Evolutionary conservation across 2,113 vertebrate species (phyloP).

Genomic region (Caretta caretta): DNA sequence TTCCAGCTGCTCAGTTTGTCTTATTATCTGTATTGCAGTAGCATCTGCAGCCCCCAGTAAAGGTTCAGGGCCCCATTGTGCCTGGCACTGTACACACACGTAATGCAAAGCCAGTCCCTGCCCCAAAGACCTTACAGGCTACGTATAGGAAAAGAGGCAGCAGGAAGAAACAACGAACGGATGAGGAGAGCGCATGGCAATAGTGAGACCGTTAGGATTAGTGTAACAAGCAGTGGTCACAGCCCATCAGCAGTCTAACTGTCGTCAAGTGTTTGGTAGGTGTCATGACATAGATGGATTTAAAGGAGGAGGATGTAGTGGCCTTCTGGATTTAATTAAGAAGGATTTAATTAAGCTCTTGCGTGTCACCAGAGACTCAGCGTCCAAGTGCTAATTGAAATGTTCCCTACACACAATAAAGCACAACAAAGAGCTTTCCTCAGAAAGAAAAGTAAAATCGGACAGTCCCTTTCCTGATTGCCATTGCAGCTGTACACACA

Average conservation of each 20-base stretch:
- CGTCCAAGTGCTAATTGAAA: neutral
- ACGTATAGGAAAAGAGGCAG: neutral
- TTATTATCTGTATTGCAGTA: neutral
- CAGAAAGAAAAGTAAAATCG: neutral
- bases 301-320: neutral
- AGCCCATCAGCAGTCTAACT: neutral
- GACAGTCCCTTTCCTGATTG: neutral
- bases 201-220: fast-evolving
- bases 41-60: fast-evolving
- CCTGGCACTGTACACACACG: fast-evolving
- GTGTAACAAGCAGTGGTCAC: neutral
- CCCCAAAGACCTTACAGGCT: neutral
- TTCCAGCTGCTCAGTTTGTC: too few species aligned
- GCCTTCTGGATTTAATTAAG: neutral
- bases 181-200: neutral
- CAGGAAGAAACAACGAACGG: neutral
- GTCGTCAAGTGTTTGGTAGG: neutral
- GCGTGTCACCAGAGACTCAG: neutral
- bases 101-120: neutral
- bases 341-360: neutral
- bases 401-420: neutral
- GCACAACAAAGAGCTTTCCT: neutral
- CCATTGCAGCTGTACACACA: fast-evolving
- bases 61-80: neutral
- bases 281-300: neutral